Evolutionary conservation across 2,113 vertebrate genomes (phyloP).

Genomic region (Thalassoma bifasciatum): DNA sequence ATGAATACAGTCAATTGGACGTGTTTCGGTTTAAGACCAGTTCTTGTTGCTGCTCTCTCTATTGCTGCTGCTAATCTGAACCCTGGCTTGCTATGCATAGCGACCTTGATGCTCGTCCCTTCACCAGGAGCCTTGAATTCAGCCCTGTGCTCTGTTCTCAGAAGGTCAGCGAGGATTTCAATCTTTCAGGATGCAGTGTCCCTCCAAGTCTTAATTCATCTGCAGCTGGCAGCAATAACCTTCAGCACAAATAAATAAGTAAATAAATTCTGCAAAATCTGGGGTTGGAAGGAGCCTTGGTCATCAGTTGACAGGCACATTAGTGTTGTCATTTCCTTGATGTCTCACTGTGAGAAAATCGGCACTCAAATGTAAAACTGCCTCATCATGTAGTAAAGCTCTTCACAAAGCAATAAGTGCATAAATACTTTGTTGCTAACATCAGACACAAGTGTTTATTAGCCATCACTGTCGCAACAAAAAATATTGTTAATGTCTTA

Average conservation of each 20-base stretch:
- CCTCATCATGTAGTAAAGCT: conserved; percentile 33
- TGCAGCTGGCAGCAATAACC: conserved; percentile 47
- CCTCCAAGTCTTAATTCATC: conserved; percentile 52
- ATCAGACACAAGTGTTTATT: conserved; percentile 34
- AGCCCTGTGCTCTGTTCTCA: conserved; percentile 33
- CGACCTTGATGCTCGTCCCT: conserved; percentile 41
- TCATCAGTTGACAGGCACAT: conserved; percentile 36
- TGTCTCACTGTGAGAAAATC: conserved; percentile 33
- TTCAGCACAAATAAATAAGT: conserved; percentile 44
- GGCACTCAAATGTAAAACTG: conserved; percentile 38
- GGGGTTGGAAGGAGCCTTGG: background rate
- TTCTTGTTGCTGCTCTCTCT: conserved; percentile 46
- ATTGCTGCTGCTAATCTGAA: conserved; percentile 53
- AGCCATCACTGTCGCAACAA: conserved; percentile 6
- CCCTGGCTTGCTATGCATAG: conserved; percentile 26
- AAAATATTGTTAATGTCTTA: conserved; percentile 39
- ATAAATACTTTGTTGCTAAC: conserved; percentile 13
- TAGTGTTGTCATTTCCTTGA: conserved; percentile 40
- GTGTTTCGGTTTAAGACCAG: conserved; percentile 56
- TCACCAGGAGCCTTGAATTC: conserved; percentile 25
- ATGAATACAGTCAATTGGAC: conserved; percentile 64
- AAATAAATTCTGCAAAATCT: conserved; percentile 2
- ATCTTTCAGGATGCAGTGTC: conserved; percentile 31
- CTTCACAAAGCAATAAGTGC: conserved; percentile 36
- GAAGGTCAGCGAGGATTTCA: conserved; percentile 67